These are phyloP conservation scores for Hyaena hyaena DNA, from an alignment of 2,113 vertebrate species.

Conservation along the genomic window DNA sequence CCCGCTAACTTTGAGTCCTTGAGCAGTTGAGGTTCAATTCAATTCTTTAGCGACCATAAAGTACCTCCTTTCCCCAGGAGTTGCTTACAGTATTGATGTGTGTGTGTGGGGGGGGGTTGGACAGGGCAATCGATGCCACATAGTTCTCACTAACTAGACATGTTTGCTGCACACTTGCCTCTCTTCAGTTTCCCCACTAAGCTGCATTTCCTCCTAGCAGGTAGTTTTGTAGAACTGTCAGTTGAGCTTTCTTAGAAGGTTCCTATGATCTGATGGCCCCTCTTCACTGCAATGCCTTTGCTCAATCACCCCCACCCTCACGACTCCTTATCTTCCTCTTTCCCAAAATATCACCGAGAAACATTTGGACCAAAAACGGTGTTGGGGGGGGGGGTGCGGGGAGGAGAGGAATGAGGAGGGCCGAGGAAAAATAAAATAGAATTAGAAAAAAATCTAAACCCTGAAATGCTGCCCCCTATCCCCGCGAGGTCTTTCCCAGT, in stretches of 20 bases:
- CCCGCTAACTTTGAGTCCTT: slow-evolving; percentile 48
- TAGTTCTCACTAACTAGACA: not conserved
- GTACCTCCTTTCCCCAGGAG: not conserved
- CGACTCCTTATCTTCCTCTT: not conserved
- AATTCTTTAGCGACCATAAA: not conserved
- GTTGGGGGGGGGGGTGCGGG: too few relatives aligned
- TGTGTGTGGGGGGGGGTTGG: not conserved
- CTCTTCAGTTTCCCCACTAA: not conserved
- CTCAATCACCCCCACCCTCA: not conserved
- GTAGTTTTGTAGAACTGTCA: not conserved
- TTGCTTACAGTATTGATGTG: not conserved
- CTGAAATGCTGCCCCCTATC: not conserved
- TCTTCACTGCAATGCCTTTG: not conserved
- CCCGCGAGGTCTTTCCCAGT: not conserved
- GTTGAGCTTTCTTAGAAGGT: not conserved
- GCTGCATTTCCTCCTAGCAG: not conserved
- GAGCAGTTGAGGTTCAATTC: not conserved
- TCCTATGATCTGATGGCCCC: not conserved
- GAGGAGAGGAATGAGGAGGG: not conserved
- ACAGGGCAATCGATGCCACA: not conserved
- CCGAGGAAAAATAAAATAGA: not conserved
- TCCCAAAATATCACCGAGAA: not conserved
- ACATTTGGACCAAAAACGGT: not conserved
- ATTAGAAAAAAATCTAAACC: not conserved
- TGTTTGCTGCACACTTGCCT: not conserved